phyloP scores from a whole-genome alignment of 2,797 vertebrate genomes.

The Adelosebastes latens region DNA sequence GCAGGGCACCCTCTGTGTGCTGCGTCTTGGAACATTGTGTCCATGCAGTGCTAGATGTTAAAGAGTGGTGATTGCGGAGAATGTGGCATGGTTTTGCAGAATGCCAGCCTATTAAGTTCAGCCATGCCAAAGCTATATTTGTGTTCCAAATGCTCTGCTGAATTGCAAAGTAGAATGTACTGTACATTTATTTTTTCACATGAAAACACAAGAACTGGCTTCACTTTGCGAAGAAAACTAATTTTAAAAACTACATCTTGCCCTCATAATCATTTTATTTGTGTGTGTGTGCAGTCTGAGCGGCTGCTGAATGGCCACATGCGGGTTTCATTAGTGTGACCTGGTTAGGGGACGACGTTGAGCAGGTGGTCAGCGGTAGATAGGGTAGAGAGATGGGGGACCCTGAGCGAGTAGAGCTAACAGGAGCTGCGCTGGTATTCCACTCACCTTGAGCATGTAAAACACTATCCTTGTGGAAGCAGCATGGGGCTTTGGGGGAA shows the following conservation, averaged over 20 bases:
- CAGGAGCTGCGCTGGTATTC: slow-evolving; percentile 67
- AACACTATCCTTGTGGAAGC: slow-evolving; percentile 73
- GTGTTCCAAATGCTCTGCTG: slow-evolving; percentile 49
- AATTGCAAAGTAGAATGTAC: slow-evolving; percentile 43
- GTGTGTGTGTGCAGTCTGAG: background rate
- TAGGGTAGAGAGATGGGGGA: slow-evolving; percentile 38
- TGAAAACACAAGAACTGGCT: slow-evolving; percentile 12
- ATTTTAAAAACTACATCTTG: background rate
- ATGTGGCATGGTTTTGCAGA: slow-evolving; percentile 73
- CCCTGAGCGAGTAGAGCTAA: slow-evolving; percentile 33
- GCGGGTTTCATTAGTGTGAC: slow-evolving; percentile 52
- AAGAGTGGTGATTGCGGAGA: slow-evolving; percentile 69
- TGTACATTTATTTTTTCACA: slow-evolving; percentile 41
- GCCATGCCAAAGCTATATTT: slow-evolving; percentile 70
- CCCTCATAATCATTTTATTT: background rate
- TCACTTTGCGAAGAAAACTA: background rate
- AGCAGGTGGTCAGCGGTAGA: slow-evolving; percentile 67
- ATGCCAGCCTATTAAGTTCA: slow-evolving; percentile 68
- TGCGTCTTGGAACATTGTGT: slow-evolving; percentile 72
- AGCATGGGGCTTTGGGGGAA: slow-evolving; percentile 60
- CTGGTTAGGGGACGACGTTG: slow-evolving; percentile 48
- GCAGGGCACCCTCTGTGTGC: slow-evolving; percentile 48
- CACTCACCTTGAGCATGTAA: slow-evolving; percentile 75
- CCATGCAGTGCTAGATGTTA: slow-evolving; percentile 64
- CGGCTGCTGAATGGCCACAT: slow-evolving; percentile 32